These are phyloP conservation scores for Phoxinus phoxinus DNA, from an alignment of 2,113 vertebrate genomes.

Conservation along the genomic window DNA sequence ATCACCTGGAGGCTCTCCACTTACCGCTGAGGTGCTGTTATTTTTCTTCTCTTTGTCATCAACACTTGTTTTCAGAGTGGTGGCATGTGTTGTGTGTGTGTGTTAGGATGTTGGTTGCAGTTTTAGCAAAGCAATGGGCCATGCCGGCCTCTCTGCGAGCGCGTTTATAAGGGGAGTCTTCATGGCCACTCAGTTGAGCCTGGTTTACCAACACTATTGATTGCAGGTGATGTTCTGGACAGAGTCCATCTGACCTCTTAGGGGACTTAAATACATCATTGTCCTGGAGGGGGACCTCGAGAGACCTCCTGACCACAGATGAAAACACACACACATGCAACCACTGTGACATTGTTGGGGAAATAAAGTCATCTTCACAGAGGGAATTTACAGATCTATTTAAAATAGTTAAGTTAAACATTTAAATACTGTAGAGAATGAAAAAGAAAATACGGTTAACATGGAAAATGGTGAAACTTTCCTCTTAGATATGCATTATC, in stretches of 20 bases:
- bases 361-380: slow-evolving; percentile 10
- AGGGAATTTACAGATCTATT: not conserved
- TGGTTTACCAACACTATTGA: slow-evolving; percentile 67
- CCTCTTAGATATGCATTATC: slow-evolving; percentile 44
- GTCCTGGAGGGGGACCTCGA: slow-evolving; percentile 71
- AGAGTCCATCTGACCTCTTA: slow-evolving; percentile 74
- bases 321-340: slow-evolving; percentile 39
- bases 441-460: not conserved
- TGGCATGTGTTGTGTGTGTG: slow-evolving; percentile 35
- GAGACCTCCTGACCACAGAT: slow-evolving; percentile 68
- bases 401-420: slow-evolving; percentile 37
- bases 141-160: slow-evolving; percentile 69
- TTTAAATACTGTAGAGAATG: slow-evolving; percentile 41
- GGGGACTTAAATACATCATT: slow-evolving; percentile 80
- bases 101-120: slow-evolving; percentile 63
- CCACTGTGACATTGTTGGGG: not conserved
- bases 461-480: slow-evolving; percentile 23
- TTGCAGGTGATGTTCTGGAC: slow-evolving; percentile 71
- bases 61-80: slow-evolving; percentile 42
- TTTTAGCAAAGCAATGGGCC: slow-evolving; percentile 80
- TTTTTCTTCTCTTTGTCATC: slow-evolving; percentile 46
- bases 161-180: slow-evolving; percentile 71
- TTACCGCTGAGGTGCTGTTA: slow-evolving; percentile 37
- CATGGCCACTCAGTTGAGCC: slow-evolving; percentile 67
- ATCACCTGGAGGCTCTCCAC: slow-evolving; percentile 36